Percentiles rank a stretch among this genome's conserved stretches.
These are phyloP conservation scores for Merluccius polli DNA, from an alignment of 2,797 vertebrate genomes.

Conservation along the genomic window DNA sequence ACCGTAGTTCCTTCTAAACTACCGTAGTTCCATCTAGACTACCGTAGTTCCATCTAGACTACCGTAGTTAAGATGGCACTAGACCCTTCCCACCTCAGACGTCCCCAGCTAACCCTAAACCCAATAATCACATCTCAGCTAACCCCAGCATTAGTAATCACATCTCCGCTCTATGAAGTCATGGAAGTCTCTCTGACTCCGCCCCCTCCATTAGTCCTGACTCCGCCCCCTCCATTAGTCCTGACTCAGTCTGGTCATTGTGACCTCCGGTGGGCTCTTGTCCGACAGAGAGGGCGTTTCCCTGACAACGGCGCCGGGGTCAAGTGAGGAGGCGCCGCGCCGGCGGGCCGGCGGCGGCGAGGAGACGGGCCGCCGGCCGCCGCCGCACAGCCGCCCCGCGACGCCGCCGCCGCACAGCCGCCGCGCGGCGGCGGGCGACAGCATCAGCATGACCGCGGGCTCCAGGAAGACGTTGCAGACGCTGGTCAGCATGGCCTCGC, in stretches of 20 bases:
- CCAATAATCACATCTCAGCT: too few species aligned
- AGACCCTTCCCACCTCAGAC: neutral
- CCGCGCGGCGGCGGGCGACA: constrained; percentile 59
- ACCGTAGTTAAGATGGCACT: too few species aligned
- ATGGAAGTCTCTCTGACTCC: neutral
- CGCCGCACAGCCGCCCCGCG: constrained; percentile 55
- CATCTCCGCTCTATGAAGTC: neutral
- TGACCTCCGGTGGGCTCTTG: neutral
- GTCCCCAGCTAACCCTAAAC: neutral
- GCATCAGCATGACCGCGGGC: constrained; percentile 76
- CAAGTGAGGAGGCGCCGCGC: neutral
- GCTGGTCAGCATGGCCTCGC: constrained; percentile 75
- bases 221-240: neutral
- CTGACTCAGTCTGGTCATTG: neutral
- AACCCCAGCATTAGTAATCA: neutral
- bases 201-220: neutral
- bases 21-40: neutral
- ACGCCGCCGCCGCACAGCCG: constrained; percentile 58
- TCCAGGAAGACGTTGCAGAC: constrained; percentile 86
- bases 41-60: neutral
- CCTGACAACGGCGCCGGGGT: neutral
- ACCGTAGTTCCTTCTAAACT: too few species aligned
- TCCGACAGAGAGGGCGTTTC: neutral
- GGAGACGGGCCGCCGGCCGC: constrained; percentile 29
- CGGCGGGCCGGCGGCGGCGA: neutral